phyloP scores from a whole-genome alignment of 35 echinoderm and acorn worm species.

The Patiria miniata region DNA sequence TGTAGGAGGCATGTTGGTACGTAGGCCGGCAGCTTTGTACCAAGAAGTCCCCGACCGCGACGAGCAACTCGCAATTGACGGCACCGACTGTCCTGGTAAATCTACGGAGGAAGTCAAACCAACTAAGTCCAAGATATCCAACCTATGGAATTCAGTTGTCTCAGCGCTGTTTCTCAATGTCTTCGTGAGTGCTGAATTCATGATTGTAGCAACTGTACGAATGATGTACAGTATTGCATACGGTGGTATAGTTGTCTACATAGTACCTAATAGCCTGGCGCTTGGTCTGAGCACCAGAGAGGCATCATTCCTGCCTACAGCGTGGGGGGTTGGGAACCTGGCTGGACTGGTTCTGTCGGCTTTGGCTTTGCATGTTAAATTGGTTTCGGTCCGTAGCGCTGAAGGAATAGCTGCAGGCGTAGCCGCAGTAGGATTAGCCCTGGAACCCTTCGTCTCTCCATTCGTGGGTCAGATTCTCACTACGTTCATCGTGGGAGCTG shows the following conservation, averaged over 20 bases:
- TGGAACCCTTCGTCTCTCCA: background rate
- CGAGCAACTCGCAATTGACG: background rate
- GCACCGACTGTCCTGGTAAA: no score
- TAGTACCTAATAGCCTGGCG: background rate
- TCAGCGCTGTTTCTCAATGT: background rate
- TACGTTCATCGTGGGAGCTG: background rate
- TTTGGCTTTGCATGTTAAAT: background rate
- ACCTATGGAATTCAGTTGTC: no score
- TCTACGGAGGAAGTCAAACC: background rate
- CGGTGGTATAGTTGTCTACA: background rate
- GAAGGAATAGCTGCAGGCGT: background rate
- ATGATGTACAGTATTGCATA: background rate
- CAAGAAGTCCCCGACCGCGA: background rate
- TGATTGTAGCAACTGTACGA: background rate
- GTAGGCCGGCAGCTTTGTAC: no score
- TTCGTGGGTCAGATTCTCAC: background rate
- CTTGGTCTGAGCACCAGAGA: background rate
- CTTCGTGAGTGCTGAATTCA: background rate
- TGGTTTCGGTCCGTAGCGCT: background rate
- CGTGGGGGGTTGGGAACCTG: background rate
- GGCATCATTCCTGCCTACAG: background rate
- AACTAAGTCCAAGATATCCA: background rate
- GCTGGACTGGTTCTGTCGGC: background rate
- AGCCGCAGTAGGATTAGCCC: background rate
- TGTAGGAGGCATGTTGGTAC: background rate